Base-by-base conservation (phyloP, 2,113 vertebrate species). In the Corythoichthys intestinalis region DNA sequence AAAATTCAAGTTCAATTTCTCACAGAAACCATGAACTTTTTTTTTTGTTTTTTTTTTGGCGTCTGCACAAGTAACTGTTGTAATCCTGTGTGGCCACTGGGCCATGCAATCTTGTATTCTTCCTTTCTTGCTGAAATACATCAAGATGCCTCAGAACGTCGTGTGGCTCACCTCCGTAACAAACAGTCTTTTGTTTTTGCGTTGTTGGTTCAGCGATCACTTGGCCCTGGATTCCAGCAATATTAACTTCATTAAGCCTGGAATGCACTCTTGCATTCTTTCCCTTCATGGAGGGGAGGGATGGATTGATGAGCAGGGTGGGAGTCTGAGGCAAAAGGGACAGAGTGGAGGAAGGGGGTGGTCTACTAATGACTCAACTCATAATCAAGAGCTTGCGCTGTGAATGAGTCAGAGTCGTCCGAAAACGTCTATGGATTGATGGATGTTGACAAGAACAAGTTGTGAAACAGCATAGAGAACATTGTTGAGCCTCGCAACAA, bases 191-290 rank as follows among this genome's bases (percentile, higher is more conserved):
- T 93, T 93, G 90, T 91, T 87, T 94, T 90, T 90, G 83, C 80
- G 83, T 86, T 88, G 84, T 89, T 83, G 84, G 86, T 87, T 78
- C 77, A 79, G 83, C 87, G 90, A 91, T 79, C 67, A 81, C 87
- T 83, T 79, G 81, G 83, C 83, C 85, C 89, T 77, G 83, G 86
- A 94, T 94, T 93, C 91, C 91, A 86, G 87, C 81, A 87, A 91
- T 93, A 93, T 93, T 94, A 92, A 91, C 88, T 94, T 94, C 89
- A 94, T 94, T 95, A 94, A 93, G 92, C 83, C 82, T 87, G 92
- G 94, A 94, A 95, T 94, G 93, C 81, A 81, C 71, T 6, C 37
- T 79, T 78, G 84, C 90, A 92, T 94, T 94, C 93, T 87, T 91
- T 59, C 28, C 74, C 0, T 2, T 81, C 79, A 85, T 68, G 79